These are phyloP conservation scores for Pecten maximus DNA, from an alignment of 2,888 invertebrate species.

Conservation along the genomic window DNA sequence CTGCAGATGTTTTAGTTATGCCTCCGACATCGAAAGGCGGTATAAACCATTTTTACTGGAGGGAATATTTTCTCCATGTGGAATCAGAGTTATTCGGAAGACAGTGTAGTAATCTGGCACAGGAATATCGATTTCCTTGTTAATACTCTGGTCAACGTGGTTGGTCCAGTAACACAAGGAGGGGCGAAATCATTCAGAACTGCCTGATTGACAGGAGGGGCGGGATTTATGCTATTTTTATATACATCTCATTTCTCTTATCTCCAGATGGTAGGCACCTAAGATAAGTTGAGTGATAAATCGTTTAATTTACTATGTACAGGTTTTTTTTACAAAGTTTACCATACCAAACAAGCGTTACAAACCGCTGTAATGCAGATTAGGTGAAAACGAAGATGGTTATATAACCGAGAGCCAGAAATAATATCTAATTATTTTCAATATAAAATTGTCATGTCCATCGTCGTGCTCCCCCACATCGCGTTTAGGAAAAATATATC, in stretches of 20 bases:
- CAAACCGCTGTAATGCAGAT: not conserved
- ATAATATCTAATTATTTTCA: too few species aligned
- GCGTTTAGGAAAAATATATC: too few species aligned
- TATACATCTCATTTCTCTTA: not conserved
- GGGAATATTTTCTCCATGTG: not conserved
- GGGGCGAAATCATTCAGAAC: not conserved
- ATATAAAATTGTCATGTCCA: too few species aligned
- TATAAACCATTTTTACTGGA: slow-evolving; percentile 20
- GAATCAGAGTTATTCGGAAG: not conserved
- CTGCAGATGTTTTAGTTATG: slow-evolving; percentile 17
- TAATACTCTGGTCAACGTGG: not conserved
- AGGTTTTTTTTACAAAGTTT: not conserved
- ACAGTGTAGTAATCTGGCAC: slow-evolving; percentile 11
- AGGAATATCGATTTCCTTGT: not conserved
- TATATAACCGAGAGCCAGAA: not conserved
- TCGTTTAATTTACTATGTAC: slow-evolving; percentile 20
- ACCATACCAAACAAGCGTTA: not conserved
- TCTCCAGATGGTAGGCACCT: slow-evolving; percentile 11
- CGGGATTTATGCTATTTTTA: not conserved
- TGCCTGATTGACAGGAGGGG: not conserved
- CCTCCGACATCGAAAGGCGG: not conserved
- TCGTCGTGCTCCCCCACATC: too few species aligned
- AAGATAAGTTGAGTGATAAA: not conserved
- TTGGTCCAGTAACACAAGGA: slow-evolving; percentile 20
- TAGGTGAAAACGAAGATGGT: not conserved